These are phyloP conservation scores for Pachydiplax longipennis DNA, from an alignment of 2,888 invertebrate species.

Conservation along the genomic window DNA sequence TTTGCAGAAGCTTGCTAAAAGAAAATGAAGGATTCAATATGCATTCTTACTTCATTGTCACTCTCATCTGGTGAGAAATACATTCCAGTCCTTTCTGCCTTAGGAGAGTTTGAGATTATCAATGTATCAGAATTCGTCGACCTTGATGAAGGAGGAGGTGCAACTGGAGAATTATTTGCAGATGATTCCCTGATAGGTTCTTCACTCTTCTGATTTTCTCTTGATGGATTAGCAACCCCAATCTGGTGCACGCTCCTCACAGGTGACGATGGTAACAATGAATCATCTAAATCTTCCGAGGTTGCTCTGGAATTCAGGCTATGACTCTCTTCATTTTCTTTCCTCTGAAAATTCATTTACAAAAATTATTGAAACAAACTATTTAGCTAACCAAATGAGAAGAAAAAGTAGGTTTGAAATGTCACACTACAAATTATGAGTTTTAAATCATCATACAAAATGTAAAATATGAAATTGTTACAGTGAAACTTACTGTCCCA, in stretches of 20 bases:
- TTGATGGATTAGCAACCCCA: background rate
- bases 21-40: background rate
- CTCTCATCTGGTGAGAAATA: conserved; percentile 7
- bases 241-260: background rate
- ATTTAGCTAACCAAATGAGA: too few relatives aligned
- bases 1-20: too few relatives aligned
- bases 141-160: background rate
- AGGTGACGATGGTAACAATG: background rate
- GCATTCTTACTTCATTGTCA: conserved; percentile 8
- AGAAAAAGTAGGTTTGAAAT: background rate
- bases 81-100: background rate
- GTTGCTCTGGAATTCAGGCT: background rate
- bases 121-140: background rate
- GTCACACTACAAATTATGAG: background rate
- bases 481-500: too few relatives aligned
- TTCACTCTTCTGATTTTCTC: background rate
- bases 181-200: background rate
- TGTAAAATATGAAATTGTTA: too few relatives aligned
- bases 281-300: background rate
- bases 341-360: background rate
- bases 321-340: background rate
- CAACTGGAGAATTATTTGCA: background rate
- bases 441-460: too few relatives aligned
- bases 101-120: background rate
- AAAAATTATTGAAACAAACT: background rate